Conservation (phyloP, 2,797 vertebrate genomes). For the Cephalopachus bancanus region DNA sequence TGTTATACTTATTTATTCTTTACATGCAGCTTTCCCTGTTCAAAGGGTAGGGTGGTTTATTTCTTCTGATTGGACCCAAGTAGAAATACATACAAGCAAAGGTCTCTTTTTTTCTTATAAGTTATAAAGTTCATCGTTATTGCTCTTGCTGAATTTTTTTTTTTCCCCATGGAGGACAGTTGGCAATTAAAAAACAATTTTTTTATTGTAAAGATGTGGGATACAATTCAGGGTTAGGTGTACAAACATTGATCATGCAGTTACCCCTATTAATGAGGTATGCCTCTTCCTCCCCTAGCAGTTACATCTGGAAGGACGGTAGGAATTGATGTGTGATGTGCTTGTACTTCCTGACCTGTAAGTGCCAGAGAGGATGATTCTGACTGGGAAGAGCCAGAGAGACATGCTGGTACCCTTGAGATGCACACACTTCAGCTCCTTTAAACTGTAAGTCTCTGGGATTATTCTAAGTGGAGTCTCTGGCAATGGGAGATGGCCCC, state of each 20-base stretch:
- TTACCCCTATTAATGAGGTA: too few species aligned
- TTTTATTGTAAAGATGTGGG: too few species aligned
- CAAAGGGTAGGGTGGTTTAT: neutral
- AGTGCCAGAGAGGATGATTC: neutral
- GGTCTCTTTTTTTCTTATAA: neutral
- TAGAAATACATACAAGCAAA: neutral
- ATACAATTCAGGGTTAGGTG: too few species aligned
- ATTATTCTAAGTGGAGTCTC: neutral
- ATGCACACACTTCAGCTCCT: neutral
- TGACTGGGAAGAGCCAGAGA: neutral
- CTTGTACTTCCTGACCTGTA: neutral
- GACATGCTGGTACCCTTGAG: neutral
- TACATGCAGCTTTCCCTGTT: neutral
- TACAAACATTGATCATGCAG: too few species aligned
- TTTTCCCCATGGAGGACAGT: too few species aligned
- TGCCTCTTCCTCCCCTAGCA: too few species aligned
- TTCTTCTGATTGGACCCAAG: neutral
- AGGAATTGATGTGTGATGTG: too few species aligned
- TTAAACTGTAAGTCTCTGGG: neutral
- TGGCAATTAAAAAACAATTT: too few species aligned
- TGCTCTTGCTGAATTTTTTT: neutral
- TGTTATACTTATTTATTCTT: neutral
- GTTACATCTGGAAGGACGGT: neutral
- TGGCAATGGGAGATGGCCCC: neutral
- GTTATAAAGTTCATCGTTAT: neutral